phyloP scores from a whole-genome alignment of 2,797 vertebrate genomes.

The Pseudocheirus occidentalis region DNA sequence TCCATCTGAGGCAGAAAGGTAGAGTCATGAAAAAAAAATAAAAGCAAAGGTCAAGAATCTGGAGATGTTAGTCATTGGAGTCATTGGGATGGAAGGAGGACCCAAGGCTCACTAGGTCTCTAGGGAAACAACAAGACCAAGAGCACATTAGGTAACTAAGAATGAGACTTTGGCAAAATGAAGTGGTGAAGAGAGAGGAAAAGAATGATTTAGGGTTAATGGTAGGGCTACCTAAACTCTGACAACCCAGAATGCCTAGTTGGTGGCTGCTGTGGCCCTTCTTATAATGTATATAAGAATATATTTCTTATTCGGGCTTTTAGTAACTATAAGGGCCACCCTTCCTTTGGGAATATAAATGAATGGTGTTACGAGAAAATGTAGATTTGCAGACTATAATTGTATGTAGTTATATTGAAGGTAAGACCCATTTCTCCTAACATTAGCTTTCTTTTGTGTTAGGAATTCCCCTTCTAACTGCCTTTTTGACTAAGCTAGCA shows the following conservation, averaged over 20 bases:
- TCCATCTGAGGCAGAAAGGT: neutral
- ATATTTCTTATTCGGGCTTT: neutral
- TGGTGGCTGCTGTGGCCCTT: neutral
- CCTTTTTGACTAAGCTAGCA: neutral
- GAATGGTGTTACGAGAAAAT: neutral
- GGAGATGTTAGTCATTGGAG: neutral
- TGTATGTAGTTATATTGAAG: neutral
- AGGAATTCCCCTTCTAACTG: neutral
- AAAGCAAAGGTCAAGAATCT: neutral
- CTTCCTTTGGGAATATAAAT: neutral
- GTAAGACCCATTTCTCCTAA: neutral
- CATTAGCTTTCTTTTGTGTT: neutral
- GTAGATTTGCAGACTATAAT: neutral
- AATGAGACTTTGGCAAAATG: neutral
- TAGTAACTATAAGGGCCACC: neutral
- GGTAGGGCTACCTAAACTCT: neutral
- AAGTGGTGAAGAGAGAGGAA: neutral
- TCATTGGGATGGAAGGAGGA: neutral
- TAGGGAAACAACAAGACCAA: neutral
- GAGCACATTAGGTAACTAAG: neutral
- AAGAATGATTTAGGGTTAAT: neutral
- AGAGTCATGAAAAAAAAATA: neutral
- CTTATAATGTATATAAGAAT: neutral
- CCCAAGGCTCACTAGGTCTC: neutral
- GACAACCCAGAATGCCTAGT: neutral